A percentile compares a stretch with the other conserved stretches of the same genome.
Conservation (phyloP, 37 sponge, comb jelly and placozoan genomes). For the Spongia lamella region DNA sequence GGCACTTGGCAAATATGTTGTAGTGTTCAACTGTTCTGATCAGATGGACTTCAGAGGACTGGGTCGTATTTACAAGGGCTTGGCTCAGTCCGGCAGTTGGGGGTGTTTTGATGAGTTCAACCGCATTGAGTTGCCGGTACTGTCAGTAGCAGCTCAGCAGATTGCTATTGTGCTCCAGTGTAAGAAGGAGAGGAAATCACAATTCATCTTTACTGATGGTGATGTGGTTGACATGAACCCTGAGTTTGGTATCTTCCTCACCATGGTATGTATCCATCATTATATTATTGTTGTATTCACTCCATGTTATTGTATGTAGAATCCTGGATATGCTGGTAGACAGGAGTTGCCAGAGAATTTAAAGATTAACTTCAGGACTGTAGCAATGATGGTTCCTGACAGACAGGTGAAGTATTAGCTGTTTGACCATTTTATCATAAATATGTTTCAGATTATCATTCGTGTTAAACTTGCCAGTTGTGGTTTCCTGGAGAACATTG, state of each 20-base stretch:
- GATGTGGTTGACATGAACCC: constrained; percentile 89
- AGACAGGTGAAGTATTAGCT: constrained; percentile 66
- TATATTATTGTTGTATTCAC: too few relatives aligned
- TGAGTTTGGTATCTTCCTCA: constrained; percentile 99
- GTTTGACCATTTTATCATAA: too few relatives aligned
- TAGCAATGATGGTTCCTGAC: constrained; percentile 99
- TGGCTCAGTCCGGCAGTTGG: constrained; percentile 98
- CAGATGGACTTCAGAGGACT: constrained; percentile 99
- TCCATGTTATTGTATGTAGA: too few relatives aligned
- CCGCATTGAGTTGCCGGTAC: constrained; percentile 96
- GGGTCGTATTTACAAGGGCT: constrained; percentile 98
- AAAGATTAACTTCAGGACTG: constrained; percentile 97
- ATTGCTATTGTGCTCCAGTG: constrained; percentile 92
- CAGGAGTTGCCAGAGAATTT: constrained; percentile 98
- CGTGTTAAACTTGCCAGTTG: constrained; percentile 96
- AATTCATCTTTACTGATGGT: constrained; percentile 98
- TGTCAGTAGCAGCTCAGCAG: constrained; percentile 99
- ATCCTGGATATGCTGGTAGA: constrained; percentile 99
- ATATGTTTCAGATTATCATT: constrained; percentile 84
- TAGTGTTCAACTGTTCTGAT: constrained; percentile 99
- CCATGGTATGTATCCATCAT: constrained; percentile 83
- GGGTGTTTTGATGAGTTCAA: constrained; percentile 99
- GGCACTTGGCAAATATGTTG: constrained; percentile 97
- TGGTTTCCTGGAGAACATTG: constrained; percentile 94
- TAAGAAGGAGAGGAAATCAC: constrained; percentile 94